A percentile compares a stretch with the other conserved stretches of the same genome.
Conservation (phyloP, 2,797 vertebrate genomes). For the Margarornis squamiger region DNA sequence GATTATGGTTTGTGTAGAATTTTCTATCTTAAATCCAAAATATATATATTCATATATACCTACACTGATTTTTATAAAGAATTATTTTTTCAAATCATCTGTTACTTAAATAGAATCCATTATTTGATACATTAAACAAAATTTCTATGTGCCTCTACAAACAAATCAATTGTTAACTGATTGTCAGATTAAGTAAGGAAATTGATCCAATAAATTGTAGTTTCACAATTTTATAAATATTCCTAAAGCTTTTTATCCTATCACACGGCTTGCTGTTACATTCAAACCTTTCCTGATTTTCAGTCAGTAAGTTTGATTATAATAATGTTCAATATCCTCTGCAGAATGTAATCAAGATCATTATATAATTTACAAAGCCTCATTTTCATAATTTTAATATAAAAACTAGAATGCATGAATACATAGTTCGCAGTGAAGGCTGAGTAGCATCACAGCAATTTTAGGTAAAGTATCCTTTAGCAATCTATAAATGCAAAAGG, state of each 20-base stretch:
- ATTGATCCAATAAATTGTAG: not conserved
- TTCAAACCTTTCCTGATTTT: not conserved
- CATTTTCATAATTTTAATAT: not conserved
- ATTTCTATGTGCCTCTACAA: not conserved
- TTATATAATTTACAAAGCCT: not conserved
- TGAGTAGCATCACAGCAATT: not conserved
- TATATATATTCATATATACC: not conserved
- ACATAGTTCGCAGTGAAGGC: not conserved
- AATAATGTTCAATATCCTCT: not conserved
- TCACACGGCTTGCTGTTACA: not conserved
- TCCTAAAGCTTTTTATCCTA: not conserved
- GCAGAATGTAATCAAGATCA: not conserved
- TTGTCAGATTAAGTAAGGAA: not conserved
- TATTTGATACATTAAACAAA: not conserved
- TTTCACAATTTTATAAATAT: not conserved
- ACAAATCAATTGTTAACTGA: not conserved
- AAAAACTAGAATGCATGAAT: not conserved
- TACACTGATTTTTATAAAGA: not conserved
- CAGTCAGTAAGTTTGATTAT: not conserved
- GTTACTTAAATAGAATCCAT: not conserved
- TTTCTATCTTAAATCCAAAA: not conserved
- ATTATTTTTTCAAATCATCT: not conserved
- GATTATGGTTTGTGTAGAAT: not conserved
- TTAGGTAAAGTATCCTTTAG: not conserved
- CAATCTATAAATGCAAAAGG: not conserved